These are phyloP conservation scores for Torymus tubicola DNA, from an alignment of 2,888 invertebrate species.

Conservation along the genomic window DNA sequence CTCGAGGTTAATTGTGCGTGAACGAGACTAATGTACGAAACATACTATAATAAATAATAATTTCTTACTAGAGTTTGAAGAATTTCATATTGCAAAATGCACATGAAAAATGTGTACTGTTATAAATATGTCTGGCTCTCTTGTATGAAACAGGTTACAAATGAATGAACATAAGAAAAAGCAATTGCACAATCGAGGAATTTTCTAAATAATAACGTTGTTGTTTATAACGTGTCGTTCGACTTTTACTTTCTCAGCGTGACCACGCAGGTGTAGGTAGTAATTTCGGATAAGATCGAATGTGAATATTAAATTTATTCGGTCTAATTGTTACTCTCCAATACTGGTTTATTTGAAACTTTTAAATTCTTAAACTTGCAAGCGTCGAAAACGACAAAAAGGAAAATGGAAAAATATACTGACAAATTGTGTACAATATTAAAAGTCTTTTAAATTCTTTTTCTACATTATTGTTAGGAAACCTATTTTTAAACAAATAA, in stretches of 20 bases:
- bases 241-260: conserved; percentile 17
- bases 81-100: too few species aligned
- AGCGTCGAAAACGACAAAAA: background rate
- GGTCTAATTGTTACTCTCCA: background rate
- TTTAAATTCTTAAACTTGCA: conserved; percentile 10
- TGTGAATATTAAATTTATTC: conserved; percentile 3
- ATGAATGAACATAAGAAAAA: conserved; percentile 15
- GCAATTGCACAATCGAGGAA: conserved; percentile 30
- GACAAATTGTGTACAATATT: too few species aligned
- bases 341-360: conserved; percentile 18
- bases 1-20: too few species aligned
- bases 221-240: conserved; percentile 31
- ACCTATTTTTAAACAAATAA: too few species aligned
- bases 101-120: background rate
- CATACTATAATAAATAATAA: too few species aligned
- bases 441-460: too few species aligned
- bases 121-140: background rate
- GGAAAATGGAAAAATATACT: too few species aligned
- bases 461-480: too few species aligned
- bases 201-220: conserved; percentile 37
- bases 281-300: background rate
- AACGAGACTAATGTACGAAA: too few species aligned
- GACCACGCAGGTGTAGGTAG: background rate
- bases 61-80: too few species aligned
- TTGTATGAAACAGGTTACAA: conserved; percentile 12